Evolutionary conservation across 2,113 vertebrate species (phyloP), one percentile per base, ranked within the genome.

Genomic region (Leuciscus idus): DNA sequence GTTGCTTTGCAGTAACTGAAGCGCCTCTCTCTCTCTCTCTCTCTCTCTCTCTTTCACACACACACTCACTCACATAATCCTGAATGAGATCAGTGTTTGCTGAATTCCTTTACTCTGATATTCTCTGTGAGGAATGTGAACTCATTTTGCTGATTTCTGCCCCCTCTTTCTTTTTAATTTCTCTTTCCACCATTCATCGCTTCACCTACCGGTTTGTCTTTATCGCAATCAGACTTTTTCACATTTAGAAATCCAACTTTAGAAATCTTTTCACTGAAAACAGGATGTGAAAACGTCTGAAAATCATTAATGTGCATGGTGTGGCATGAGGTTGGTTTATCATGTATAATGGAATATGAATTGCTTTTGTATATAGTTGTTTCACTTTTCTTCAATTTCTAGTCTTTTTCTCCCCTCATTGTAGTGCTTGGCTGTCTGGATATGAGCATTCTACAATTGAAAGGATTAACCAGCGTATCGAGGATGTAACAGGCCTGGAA

Each of bases 401-500:
- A 6, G 10, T 26, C 21, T n/a, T 43, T 39, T 72, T 4, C 4
- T 39, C 23, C 30, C 59, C 61, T 85, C 10, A 17, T 82, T 48
- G 11, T 87, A 99, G 98, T 85, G 98, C 98, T 57, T 99, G 98
- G 98, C 88, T 99, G 77, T 96, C 97, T 68, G 94, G 88, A 2
- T 96, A 98, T 48, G 98, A 99, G 84, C 95, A 98, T 91, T 96
- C 97, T 2, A 92, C 97, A 79, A 94, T 99, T 26, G 95, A 94
- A 0, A 95, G 55, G 48, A 97, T 99, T 87, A 99, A 99, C 93
- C 93, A 95, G 77, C 93, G 98, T 88, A 98, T 99, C 91, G 96
- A 99, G 90, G 96, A 96, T 90, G 88, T 99, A 15, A 99, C 98
- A 0, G 98, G 98, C 9, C 92, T 99, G 11, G 97, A 99, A 89